These are phyloP conservation scores for Habrosyne pyritoides DNA, from an alignment of 2,888 invertebrate genomes.

Conservation along the genomic window DNA sequence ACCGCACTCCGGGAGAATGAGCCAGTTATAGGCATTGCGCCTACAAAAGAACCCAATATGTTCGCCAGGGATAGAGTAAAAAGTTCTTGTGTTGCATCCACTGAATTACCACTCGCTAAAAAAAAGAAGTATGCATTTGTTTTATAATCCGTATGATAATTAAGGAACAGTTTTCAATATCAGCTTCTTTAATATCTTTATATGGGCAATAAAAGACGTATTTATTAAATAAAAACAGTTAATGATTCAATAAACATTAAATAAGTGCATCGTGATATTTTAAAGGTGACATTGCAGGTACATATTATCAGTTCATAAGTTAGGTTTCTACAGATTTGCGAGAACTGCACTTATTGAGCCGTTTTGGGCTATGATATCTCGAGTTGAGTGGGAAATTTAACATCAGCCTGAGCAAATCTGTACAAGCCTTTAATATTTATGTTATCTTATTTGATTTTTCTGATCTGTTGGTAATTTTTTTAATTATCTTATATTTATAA, in stretches of 20 bases:
- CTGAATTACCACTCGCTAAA: slow-evolving; percentile 88
- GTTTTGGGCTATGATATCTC: too few relatives aligned
- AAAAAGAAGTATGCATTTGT: slow-evolving; percentile 24
- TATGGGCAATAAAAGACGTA: not conserved
- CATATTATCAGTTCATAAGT: not conserved
- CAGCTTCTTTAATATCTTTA: not conserved
- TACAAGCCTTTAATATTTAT: not conserved
- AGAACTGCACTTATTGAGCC: too few relatives aligned
- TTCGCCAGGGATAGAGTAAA: slow-evolving; percentile 93
- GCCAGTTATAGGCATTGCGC: slow-evolving; percentile 95
- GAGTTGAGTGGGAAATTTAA: too few relatives aligned
- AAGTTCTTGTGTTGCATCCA: slow-evolving; percentile 96
- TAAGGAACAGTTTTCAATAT: not conserved
- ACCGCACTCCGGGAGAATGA: slow-evolving; percentile 96
- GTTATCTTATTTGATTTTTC: not conserved
- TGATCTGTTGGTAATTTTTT: not conserved
- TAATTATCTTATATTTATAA: not conserved
- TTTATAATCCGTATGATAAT: not conserved
- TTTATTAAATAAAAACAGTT: not conserved
- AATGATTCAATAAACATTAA: not conserved
- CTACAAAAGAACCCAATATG: slow-evolving; percentile 93
- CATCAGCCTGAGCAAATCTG: too few relatives aligned
- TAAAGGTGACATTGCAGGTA: not conserved
- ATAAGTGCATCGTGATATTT: not conserved
- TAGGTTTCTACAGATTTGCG: not conserved